These are phyloP conservation scores for Lacerta bilineata DNA, from an alignment of 2,797 vertebrate genomes.

Conservation along the genomic window DNA sequence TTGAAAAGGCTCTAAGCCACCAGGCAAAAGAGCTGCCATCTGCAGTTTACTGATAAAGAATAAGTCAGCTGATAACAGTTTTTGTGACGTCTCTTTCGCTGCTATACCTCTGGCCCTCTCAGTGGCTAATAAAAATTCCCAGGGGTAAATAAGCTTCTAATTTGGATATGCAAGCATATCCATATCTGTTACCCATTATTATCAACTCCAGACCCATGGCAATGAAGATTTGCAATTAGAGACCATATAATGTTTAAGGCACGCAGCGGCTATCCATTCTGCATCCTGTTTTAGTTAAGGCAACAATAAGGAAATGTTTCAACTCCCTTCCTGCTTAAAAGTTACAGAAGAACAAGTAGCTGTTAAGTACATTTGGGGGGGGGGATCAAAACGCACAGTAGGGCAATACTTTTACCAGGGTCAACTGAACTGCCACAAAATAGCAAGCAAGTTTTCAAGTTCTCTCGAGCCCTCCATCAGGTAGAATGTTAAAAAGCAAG, in stretches of 20 bases:
- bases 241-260: neutral
- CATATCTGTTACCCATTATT: neutral
- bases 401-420: neutral
- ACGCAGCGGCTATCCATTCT: neutral
- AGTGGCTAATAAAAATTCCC: conserved; percentile 3
- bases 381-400: neutral
- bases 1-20: neutral
- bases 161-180: neutral
- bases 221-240: neutral
- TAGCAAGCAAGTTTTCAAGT: neutral
- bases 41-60: conserved; percentile 35
- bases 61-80: conserved; percentile 20
- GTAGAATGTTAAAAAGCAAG: conserved; percentile 6
- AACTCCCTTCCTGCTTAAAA: neutral
- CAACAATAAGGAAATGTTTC: neutral
- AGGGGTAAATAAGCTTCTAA: neutral
- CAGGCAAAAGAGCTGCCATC: conserved; percentile 1
- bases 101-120: neutral
- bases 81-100: neutral
- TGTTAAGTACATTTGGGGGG: too few species aligned
- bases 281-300: neutral
- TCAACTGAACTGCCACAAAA: neutral
- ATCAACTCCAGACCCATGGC: neutral
- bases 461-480: neutral
- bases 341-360: neutral